phyloP scores from a whole-genome alignment of 2,113 vertebrate genomes.

The Sialia sialis region DNA sequence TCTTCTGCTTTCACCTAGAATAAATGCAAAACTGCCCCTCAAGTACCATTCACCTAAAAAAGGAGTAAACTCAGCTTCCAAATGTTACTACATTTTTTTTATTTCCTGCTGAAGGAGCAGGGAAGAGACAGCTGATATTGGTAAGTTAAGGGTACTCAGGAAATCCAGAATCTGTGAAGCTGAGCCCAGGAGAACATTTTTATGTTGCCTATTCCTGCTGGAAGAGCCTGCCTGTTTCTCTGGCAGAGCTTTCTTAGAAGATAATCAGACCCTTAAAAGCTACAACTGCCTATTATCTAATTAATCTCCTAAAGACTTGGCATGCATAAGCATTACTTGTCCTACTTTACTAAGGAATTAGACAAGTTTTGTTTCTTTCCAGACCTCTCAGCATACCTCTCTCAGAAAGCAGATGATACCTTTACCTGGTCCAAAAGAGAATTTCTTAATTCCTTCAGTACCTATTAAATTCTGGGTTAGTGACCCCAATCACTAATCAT shows the following conservation, averaged over 20 bases:
- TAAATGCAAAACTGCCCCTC: not conserved
- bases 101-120: not conserved
- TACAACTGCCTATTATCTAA: not conserved
- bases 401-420: not conserved
- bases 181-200: not conserved
- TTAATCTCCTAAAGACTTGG: not conserved
- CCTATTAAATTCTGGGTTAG: fast-evolving
- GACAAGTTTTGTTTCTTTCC: not conserved
- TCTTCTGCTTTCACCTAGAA: not conserved
- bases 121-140: not conserved
- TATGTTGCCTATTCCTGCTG: not conserved
- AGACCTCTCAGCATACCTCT: not conserved
- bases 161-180: not conserved
- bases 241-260: not conserved
- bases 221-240: not conserved
- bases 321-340: not conserved
- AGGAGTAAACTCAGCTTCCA: not conserved
- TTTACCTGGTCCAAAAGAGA: not conserved
- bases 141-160: not conserved
- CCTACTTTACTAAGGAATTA: not conserved
- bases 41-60: not conserved
- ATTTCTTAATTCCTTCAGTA: not conserved
- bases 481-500: not conserved
- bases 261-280: not conserved
- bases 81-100: not conserved